Evolutionary conservation across 2,888 invertebrate species (phyloP).

Genomic region (Caenorhabditis parvicauda): DNA sequence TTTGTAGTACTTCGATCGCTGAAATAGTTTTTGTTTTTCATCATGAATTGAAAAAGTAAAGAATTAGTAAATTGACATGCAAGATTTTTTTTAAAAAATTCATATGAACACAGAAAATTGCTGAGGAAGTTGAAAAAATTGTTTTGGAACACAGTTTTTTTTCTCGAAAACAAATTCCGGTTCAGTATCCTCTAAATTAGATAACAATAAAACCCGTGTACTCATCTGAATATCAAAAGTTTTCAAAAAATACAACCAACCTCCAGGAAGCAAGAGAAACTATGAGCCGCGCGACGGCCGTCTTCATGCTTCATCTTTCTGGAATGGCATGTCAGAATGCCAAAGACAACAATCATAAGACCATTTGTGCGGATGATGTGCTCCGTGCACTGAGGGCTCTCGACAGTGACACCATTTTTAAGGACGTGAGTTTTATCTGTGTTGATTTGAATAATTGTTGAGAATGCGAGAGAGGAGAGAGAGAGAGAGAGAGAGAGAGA

Average conservation of each 20-base stretch:
- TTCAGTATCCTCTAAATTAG: too few relatives aligned
- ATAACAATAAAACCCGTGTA: too few relatives aligned
- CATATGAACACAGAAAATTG: not conserved
- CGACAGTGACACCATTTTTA: conserved; percentile 9
- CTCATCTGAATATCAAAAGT: too few relatives aligned
- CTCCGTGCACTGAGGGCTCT: conserved; percentile 12
- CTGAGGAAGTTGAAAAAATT: not conserved
- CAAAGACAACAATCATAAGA: conserved; percentile 13
- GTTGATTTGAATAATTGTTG: conserved; percentile 2
- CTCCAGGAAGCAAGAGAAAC: conserved; percentile 16
- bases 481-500: too few relatives aligned
- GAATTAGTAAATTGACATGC: too few relatives aligned
- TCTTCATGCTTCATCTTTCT: conserved; percentile 20
- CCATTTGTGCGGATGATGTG: conserved; percentile 17
- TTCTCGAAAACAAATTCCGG: not conserved
- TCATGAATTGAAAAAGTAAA: not conserved
- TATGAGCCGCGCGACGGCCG: conserved; percentile 19
- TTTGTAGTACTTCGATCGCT: too few relatives aligned
- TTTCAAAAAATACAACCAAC: too few relatives aligned
- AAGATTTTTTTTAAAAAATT: too few relatives aligned
- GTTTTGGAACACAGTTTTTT: not conserved
- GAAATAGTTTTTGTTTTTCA: not conserved
- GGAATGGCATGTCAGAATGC: conserved; percentile 15
- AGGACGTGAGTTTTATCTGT: not conserved
- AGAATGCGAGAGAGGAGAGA: not conserved